Evolutionary conservation across 2,797 vertebrate species (phyloP), one percentile per base, ranked within the genome.

Genomic region (Pseudopleuronectes americanus): DNA sequence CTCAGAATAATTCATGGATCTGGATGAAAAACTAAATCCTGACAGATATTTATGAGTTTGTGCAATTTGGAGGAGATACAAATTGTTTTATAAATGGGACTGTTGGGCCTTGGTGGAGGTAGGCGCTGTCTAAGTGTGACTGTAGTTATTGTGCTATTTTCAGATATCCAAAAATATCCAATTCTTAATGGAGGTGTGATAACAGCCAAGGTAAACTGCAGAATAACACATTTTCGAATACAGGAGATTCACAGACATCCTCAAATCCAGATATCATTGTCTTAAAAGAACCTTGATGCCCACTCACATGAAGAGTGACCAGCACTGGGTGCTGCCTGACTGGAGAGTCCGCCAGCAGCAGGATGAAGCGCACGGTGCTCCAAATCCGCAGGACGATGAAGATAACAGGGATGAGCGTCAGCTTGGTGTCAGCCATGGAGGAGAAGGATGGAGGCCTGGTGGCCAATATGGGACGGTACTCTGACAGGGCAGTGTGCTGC

Each of bases 331-430:
- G 91, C 67, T 89, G 94, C 79, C 96, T 93, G 0, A 88, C 96
- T 0, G 93, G 83, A 8, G 96, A 98, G 76, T 76, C 64, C 0
- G 87, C 91, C 22, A 99, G 94, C 9, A 97, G 94, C 80, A 99
- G 93, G 2, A 97, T 21, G 68, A 99, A 99, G 2, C 97, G 95
- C 64, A 98, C 86, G 0, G 97, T 98, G 92, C 97, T 99, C 98
- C 97, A 99, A 64, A 97, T 85, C 6, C 97, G 96, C 23, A 99
- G 95, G 71, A 92, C 48, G 55, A 99, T 96, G 87, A 99, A 99
- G 90, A 98, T 96, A 71, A 98, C 53, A 0, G 98, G 97, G 84
- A 99, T 99, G 85, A 99, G 93, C 2, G 96, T 89, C n/a, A 99
- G 88, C 84, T 99, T 99, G 90, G 88, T 94, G 31, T 99, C 97